Base-by-base conservation (phyloP, 1,140 invertebrate species). In the Aphelinus certus region DNA sequence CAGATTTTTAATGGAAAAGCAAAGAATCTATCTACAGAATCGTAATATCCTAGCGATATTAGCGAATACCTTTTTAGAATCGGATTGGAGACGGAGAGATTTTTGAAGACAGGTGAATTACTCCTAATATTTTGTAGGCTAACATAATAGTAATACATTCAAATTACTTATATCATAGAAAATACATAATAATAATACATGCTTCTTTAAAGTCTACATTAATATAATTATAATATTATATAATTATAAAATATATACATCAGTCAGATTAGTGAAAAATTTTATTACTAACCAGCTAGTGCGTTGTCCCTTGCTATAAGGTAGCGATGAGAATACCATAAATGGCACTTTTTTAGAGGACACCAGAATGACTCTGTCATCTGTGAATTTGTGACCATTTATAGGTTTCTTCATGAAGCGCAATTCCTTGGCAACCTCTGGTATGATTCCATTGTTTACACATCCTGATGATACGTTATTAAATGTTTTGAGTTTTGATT, bases 291-390 rank as follows among this genome's bases (percentile, higher is more conserved):
- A 93, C 93, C 93, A 91, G 81, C 86, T 90, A 80, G 85, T 89
- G 78, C 90, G 89, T 81, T 90, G 87, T 80, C 89, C 91, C 87
- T 92, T 94, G 76, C 90, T 92, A 83, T 95, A 96, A 58, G 95
- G 94, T 81, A 97, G 90, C 58, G 93, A 91, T 46, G 95, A 96
- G 86, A 95, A 96, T 70, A 97, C 89, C 77, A 94, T 87, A 86
- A 95, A 94, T 53, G 95, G 95, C 63, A 92, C 90, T 84, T 92
- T 90, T 83, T 92, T 90, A 55, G 90, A 80, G 74, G 94, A 91
- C 72, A 93, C 91, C 83, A 96, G 88, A 66, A 95, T 91, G 71
- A 96, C 88, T 79, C 95, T 90, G 83, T 96, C 94, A 85, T 95
- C 93, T 75, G 89, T 91, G 82, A 94, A 92, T 85, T 89, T 91